Evolutionary conservation across 2,888 invertebrate genomes (phyloP).

Genomic region (Calliphora vomitoria): DNA sequence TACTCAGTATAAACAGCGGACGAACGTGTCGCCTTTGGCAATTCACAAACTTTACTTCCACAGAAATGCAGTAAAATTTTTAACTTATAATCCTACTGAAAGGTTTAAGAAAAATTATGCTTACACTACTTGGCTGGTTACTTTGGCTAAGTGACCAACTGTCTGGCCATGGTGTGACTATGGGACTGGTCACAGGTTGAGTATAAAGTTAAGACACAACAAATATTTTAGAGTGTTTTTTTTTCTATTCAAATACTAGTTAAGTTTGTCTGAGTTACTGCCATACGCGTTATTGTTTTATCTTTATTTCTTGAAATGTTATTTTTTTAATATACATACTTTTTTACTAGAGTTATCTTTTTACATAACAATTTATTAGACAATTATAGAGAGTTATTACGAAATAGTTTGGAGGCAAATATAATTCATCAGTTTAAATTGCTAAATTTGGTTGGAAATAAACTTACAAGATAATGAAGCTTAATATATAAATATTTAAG

Average conservation of each 20-base stretch:
- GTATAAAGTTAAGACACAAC: not conserved
- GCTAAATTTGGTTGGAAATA: too few relatives aligned
- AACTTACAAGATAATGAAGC: too few relatives aligned
- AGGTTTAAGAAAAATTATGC: conserved; percentile 20
- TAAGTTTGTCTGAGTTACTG: conserved; percentile 16
- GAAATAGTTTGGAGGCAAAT: not conserved
- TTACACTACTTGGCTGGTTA: conserved; percentile 34
- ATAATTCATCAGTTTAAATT: too few relatives aligned
- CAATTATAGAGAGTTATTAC: not conserved
- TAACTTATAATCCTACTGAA: conserved; percentile 43
- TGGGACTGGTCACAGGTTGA: conserved; percentile 33
- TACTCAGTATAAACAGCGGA: conserved; percentile 68
- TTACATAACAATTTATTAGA: not conserved
- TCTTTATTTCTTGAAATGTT: not conserved
- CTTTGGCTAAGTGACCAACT: conserved; percentile 56
- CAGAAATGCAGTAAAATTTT: conserved; percentile 63
- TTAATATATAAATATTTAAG: too few relatives aligned
- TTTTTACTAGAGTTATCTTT: not conserved
- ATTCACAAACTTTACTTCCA: conserved; percentile 68
- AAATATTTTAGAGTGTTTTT: not conserved
- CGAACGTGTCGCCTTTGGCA: conserved; percentile 76
- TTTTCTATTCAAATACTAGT: not conserved
- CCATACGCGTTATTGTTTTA: not conserved
- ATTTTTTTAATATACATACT: not conserved
- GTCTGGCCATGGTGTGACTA: conserved; percentile 18